A percentile compares a stretch with the other conserved stretches of the same genome.
These are phyloP conservation scores for Acheta domesticus DNA, from an alignment of 2,888 invertebrate species.

Conservation along the genomic window DNA sequence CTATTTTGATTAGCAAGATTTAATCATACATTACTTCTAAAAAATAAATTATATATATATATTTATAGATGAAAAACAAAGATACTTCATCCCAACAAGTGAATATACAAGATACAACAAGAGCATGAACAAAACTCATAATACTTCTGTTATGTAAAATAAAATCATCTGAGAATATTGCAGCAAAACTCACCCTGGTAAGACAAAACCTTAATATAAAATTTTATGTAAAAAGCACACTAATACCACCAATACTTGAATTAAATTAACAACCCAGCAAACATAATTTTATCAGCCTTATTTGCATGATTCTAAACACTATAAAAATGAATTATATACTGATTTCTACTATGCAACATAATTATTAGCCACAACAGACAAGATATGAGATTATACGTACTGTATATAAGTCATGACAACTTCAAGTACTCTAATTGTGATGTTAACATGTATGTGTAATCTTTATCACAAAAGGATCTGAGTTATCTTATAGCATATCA, in stretches of 20 bases:
- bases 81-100: neutral
- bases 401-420: neutral
- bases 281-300: slow-evolving; percentile 18
- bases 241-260: neutral
- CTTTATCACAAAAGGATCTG: slow-evolving; percentile 8
- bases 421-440: slow-evolving; percentile 1
- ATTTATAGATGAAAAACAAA: neutral
- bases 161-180: neutral
- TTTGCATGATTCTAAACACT: slow-evolving; percentile 4
- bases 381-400: slow-evolving; percentile 18
- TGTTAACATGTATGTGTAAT: slow-evolving; percentile 18
- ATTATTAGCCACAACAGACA: slow-evolving; percentile 9
- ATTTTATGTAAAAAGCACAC: neutral
- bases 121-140: neutral
- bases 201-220: neutral
- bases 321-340: slow-evolving; percentile 18
- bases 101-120: slow-evolving; percentile 3
- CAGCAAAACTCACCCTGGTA: neutral
- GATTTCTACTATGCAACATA: slow-evolving; percentile 18
- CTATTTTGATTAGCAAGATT: slow-evolving; percentile 2
- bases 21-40: neutral
- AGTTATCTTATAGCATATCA: neutral
- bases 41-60: neutral
- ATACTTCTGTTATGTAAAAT: neutral
- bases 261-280: neutral